phyloP scores from a whole-genome alignment of 2,888 invertebrate genomes.

The Orthosia gothica region DNA sequence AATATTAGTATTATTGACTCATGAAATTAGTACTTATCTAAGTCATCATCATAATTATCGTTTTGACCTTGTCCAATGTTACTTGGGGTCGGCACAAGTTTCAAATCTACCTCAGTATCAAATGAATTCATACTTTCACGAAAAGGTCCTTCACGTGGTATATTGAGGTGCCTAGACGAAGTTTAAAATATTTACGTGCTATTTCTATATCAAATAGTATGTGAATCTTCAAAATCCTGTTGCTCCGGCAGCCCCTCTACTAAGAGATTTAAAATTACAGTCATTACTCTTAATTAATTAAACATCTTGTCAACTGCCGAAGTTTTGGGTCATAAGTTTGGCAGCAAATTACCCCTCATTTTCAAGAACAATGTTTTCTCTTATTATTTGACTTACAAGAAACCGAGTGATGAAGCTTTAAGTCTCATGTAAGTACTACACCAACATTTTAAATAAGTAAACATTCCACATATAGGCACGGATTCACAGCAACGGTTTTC shows the following conservation, averaged over 20 bases:
- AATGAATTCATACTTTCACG: too few species aligned
- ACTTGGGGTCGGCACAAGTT: background rate
- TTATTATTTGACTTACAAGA: background rate
- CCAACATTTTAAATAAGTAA: constrained; percentile 12
- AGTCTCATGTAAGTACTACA: background rate
- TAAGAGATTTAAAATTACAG: background rate
- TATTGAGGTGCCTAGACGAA: too few species aligned
- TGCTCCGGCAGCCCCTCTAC: background rate
- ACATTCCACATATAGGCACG: background rate
- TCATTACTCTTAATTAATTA: background rate
- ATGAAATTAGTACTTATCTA: background rate
- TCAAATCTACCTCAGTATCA: background rate
- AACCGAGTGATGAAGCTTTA: background rate
- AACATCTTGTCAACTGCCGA: background rate
- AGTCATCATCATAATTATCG: background rate
- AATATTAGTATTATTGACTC: background rate
- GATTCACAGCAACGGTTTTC: constrained; percentile 14
- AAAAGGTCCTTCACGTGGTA: too few species aligned
- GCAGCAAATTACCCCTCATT: background rate
- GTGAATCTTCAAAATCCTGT: background rate
- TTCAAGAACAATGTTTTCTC: background rate
- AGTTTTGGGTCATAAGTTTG: background rate
- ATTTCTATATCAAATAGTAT: background rate
- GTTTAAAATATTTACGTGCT: too few species aligned
- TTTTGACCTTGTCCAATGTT: too few species aligned